Percentiles rank a stretch among this genome's conserved stretches.
phyloP scores from a whole-genome alignment of 2,113 vertebrate genomes.

The Tetrao urogallus region DNA sequence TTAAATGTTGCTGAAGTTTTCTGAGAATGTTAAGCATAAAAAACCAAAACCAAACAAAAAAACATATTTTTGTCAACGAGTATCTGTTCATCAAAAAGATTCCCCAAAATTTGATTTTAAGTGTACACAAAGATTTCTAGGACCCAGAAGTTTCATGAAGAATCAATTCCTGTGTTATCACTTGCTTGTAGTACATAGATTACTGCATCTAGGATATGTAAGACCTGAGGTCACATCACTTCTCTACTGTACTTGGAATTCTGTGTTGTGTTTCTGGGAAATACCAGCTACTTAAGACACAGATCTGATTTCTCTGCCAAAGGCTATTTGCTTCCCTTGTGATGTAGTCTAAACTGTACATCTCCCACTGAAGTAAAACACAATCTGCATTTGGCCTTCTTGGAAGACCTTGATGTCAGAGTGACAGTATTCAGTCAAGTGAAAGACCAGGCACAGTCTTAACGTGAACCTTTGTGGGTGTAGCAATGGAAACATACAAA shows the following conservation, averaged over 20 bases:
- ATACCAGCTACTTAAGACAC: background rate
- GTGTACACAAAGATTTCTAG: background rate
- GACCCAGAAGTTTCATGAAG: background rate
- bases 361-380: background rate
- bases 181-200: background rate
- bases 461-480: background rate
- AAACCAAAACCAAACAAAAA: too few relatives aligned
- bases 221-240: background rate
- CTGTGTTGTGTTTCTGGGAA: background rate
- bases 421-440: background rate
- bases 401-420: background rate
- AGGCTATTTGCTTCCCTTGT: background rate
- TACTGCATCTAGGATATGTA: background rate
- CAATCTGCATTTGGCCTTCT: background rate
- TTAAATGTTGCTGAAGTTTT: background rate
- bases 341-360: background rate
- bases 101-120: background rate
- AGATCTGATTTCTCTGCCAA: constrained; percentile 9
- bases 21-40: background rate
- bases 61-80: background rate
- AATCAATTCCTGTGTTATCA: background rate
- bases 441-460: background rate
- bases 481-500: background rate
- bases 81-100: background rate
- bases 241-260: background rate